These are phyloP conservation scores for Noturus placidus DNA, from an alignment of 2,113 vertebrate species.

Conservation along the genomic window DNA sequence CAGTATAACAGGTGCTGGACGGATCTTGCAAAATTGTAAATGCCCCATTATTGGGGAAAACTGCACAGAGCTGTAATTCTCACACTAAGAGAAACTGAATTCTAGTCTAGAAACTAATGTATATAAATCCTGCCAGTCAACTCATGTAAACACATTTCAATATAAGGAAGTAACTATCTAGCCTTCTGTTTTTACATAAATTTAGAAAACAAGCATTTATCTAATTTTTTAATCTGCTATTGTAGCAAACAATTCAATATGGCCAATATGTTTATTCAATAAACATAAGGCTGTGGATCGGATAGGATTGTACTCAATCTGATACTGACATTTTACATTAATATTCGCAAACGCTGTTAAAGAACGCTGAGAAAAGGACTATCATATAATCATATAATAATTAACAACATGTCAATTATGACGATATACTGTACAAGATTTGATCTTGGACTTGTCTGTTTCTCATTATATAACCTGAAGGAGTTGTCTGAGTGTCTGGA, in stretches of 20 bases:
- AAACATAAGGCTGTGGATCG: neutral
- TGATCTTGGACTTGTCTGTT: neutral
- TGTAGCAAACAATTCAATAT: no score
- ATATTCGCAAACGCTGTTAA: neutral
- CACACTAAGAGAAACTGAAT: neutral
- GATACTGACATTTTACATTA: neutral
- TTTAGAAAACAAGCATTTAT: neutral
- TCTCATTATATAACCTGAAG: neutral
- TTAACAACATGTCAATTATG: neutral
- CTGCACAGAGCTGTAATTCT: neutral
- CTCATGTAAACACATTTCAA: neutral
- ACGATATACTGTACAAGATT: neutral
- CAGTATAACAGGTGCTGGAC: conserved; percentile 10
- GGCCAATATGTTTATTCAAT: no score
- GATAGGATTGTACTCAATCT: neutral
- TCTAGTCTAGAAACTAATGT: neutral
- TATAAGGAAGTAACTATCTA: neutral
- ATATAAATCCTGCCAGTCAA: neutral
- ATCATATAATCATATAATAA: no score
- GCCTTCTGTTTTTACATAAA: neutral
- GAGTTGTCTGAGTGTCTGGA: neutral
- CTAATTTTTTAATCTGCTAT: neutral
- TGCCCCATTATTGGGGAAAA: neutral
- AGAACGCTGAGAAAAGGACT: neutral
- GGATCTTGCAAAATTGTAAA: neutral